phyloP scores from a whole-genome alignment of 2,797 vertebrate genomes.

The Sorex maritimensis region DNA sequence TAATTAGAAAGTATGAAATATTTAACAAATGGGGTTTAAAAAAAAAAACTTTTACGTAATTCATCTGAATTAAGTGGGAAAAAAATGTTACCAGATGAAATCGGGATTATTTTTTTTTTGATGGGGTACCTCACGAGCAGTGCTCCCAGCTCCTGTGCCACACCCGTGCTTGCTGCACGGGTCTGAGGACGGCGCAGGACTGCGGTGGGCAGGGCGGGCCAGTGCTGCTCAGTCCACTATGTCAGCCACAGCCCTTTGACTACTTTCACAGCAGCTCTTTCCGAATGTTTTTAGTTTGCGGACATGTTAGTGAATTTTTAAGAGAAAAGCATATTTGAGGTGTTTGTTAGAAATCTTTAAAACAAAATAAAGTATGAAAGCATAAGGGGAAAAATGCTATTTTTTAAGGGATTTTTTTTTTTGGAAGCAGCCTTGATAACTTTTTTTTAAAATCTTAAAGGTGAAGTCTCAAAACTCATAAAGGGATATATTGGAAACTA shows the following conservation, averaged over 20 bases:
- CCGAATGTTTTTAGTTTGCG: background rate
- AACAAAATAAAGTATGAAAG: background rate
- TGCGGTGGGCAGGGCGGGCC: too few species aligned
- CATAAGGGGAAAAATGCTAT: background rate
- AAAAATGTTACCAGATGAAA: slow-evolving; percentile 19
- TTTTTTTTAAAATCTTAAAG: background rate
- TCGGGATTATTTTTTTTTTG: too few species aligned
- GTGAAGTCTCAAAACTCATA: background rate
- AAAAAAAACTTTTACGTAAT: slow-evolving; percentile 51
- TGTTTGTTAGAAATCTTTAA: slow-evolving; percentile 40
- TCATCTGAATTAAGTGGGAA: slow-evolving; percentile 1
- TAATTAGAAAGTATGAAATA: background rate
- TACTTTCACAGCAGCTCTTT: too few species aligned
- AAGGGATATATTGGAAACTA: slow-evolving; percentile 4
- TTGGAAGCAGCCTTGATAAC: background rate
- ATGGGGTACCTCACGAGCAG: too few species aligned
- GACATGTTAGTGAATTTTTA: slow-evolving; percentile 34
- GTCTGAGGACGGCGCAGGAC: too few species aligned
- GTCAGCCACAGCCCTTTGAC: too few species aligned
- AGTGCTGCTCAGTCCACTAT: too few species aligned
- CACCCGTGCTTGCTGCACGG: too few species aligned
- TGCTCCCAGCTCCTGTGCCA: too few species aligned
- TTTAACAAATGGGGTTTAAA: slow-evolving; percentile 27
- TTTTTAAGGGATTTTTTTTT: slow-evolving; percentile 27
- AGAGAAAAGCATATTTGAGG: slow-evolving; percentile 1